Percentiles rank a stretch among this genome's conserved stretches.
phyloP scores from a whole-genome alignment of 1,140 invertebrate species.

The Leucophenga varia region DNA sequence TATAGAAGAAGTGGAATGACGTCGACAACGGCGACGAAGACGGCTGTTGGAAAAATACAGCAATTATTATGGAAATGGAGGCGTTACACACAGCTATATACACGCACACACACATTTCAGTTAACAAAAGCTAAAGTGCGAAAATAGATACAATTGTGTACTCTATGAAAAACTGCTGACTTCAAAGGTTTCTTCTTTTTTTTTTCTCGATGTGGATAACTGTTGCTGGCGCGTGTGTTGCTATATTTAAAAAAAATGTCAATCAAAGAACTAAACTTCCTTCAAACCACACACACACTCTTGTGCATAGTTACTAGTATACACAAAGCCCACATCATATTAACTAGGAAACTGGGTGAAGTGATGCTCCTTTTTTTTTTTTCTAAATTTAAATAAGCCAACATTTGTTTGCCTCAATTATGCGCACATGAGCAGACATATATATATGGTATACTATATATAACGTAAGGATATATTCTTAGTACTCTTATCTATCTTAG shows the following conservation, averaged over 20 bases:
- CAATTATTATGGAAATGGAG: too few species aligned
- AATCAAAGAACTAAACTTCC: background rate
- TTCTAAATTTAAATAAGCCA: background rate
- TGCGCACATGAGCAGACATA: slow-evolving; percentile 20
- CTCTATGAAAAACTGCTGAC: slow-evolving; percentile 8
- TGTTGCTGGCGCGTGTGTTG: too few species aligned
- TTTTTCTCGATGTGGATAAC: too few species aligned
- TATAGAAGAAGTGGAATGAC: slow-evolving; percentile 2
- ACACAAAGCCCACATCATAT: background rate
- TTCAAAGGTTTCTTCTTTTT: slow-evolving; percentile 24
- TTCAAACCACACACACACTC: background rate
- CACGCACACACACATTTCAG: too few species aligned
- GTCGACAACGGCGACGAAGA: too few species aligned
- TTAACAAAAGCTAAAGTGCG: too few species aligned
- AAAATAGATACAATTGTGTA: slow-evolving; percentile 2
- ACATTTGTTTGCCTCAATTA: slow-evolving; percentile 21
- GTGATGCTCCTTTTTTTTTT: background rate
- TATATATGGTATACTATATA: too few species aligned
- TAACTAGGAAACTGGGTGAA: slow-evolving; percentile 12
- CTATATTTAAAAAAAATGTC: slow-evolving; percentile 16
- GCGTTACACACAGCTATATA: background rate
- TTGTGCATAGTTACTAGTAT: background rate
- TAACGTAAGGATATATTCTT: too few species aligned
- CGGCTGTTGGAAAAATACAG: too few species aligned
- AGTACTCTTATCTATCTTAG: too few species aligned